Percentiles rank a stretch among this genome's conserved stretches.
Conservation (phyloP, 2,113 vertebrate genomes). For the Platysternon megacephalum region DNA sequence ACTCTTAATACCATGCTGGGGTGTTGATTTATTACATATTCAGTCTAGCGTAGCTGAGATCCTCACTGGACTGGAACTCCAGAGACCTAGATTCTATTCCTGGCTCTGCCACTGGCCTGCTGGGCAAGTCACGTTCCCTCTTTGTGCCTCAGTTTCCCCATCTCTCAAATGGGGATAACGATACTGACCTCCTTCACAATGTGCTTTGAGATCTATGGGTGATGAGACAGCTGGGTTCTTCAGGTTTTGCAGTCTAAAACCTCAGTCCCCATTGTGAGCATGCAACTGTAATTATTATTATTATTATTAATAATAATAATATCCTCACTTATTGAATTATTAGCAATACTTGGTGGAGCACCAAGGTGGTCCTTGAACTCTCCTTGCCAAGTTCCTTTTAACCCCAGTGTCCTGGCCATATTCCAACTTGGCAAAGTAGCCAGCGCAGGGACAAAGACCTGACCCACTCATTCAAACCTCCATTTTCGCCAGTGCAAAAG, state of each 20-base stretch:
- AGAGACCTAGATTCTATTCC: not conserved
- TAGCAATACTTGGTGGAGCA: too few relatives aligned
- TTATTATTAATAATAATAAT: too few relatives aligned
- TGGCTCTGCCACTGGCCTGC: conserved; percentile 27
- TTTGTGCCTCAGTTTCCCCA: not conserved
- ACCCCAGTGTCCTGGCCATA: not conserved
- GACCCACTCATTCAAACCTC: not conserved
- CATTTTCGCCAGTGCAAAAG: not conserved
- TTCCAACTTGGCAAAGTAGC: not conserved
- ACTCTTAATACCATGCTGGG: not conserved
- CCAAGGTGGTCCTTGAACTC: too few relatives aligned
- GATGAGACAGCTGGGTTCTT: not conserved
- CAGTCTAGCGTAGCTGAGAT: not conserved
- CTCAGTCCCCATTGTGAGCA: too few relatives aligned
- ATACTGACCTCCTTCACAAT: not conserved
- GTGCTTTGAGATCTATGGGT: not conserved
- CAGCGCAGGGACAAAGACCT: not conserved
- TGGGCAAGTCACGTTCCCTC: conserved; percentile 16
- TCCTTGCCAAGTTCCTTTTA: too few relatives aligned
- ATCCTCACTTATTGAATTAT: too few relatives aligned
- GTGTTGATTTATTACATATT: not conserved
- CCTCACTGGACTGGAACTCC: not conserved
- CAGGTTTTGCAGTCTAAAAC: too few relatives aligned
- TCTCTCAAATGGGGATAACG: not conserved
- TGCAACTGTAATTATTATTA: too few relatives aligned